Evolutionary conservation across 1,140 invertebrate species (phyloP), one percentile per base, ranked within the genome.

Genomic region (Geopemphigus sp.): DNA sequence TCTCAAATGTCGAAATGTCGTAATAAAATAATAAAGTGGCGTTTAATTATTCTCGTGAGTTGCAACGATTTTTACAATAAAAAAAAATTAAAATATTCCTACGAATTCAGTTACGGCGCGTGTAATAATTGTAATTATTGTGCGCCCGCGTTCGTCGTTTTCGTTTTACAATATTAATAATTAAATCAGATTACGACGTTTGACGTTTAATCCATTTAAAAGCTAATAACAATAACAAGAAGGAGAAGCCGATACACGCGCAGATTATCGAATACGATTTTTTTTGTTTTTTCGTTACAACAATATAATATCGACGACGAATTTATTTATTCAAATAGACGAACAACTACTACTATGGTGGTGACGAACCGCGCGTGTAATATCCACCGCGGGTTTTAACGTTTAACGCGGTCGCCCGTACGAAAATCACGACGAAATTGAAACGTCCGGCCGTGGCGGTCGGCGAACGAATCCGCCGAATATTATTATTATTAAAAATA

Each of bases 11-110:
- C 22, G 15, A 50, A 50, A 22, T 17, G 22, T 26, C 22, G 15
- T 68, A 68, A 68, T 47, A 47, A 47, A 26, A 68, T 10, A 24
- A 50, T 68, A 47, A 24, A 47, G n/a, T 47, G 14, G 64, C 47
- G 66, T 26, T 26, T 68, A 50, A 68, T 68, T 26, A 50, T 68
- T 50, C 45, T 47, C 22, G n/a, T 24, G 39, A 68, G 26, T 68
- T 45, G 22, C 24, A 47, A 45, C 64, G 39, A 68, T 24, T 50
- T 64, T 68, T 68, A 68, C 45, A 68, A 50, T 50, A 8, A 68
- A 26, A 68, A 68, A 68, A n/a, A n/a, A n/a, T n/a, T n/a, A n/a
- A n/a, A 66, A 68, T 24, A 17, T 50, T 68, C 50, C 66, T 50
- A 10, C 45, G 66, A 68, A 68, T 68, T 68, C 26, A 63, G 26